Base-by-base conservation (phyloP, 2,888 invertebrate genomes). In the Scelioninae gen. 2 region DNA sequence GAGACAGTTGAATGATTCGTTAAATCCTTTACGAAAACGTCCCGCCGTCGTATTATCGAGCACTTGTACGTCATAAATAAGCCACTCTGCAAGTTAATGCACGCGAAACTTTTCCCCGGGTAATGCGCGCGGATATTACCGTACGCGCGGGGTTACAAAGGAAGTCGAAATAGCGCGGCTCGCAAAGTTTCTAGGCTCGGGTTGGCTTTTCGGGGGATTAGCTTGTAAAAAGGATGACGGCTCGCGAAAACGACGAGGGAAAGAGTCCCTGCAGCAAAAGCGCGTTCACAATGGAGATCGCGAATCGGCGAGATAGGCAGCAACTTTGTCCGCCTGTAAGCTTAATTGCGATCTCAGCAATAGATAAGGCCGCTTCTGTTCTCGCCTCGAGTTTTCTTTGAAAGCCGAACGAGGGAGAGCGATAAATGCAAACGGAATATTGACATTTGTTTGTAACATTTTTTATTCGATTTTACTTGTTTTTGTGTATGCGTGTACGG, bases 301-400 rank as follows among this genome's bases (percentile, higher is more conserved):
- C 50, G 48, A 65, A 52, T 52, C 48, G 31, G 35, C 35, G 28
- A 61, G 63, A 35, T 33, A 55, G 33, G 15, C 25, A 28, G 1
- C 39, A 50, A 31, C 48, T 61, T 53, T 46, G 33, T 46, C 31
- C 37, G 41, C 45, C 52, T 76, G 22, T 50, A 65, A 72, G 53
- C 65, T 57, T 76, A 72, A 76, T 74, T 76, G 70, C 67, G 65
- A 52, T 33, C 71, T 67, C 67, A 57, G 45, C 60, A 28, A 69
- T 46, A 65, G 63, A 73, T 71, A 68, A 70, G 58, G 19, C 53
- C 39, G 46, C 25, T 11, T 37, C 41, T 58, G 13, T 50, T 53
- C 25, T 53, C 10, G 4, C 31, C 48, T 18, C 25, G 18, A 22
- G 13, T 19, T 37, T 43, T n/a, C n/a, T n/a, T n/a, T n/a, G n/a